phyloP scores from a whole-genome alignment of 2,797 vertebrate genomes.

The Gymnocypris eckloni region DNA sequence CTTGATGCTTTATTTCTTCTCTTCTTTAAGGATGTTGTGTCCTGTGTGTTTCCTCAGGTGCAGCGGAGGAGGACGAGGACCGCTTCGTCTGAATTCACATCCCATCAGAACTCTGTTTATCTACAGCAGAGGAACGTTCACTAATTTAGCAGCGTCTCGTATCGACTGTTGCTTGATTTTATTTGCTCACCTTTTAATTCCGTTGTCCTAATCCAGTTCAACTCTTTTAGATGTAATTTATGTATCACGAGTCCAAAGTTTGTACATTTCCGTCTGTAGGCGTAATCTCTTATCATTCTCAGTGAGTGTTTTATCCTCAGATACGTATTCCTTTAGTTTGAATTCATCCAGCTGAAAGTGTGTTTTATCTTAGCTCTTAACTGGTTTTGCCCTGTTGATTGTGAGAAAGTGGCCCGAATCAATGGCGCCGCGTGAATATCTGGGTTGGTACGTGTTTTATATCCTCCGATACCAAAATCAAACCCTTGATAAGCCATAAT shows the following conservation, averaged over 20 bases:
- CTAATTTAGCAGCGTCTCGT: slow-evolving; percentile 74
- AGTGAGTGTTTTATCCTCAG: slow-evolving; percentile 72
- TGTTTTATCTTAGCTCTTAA: slow-evolving; percentile 70
- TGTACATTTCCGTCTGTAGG: slow-evolving; percentile 82
- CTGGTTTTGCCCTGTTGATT: slow-evolving; percentile 61
- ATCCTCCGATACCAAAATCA: slow-evolving; percentile 78
- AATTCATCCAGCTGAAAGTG: slow-evolving; percentile 73
- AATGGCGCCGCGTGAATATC: slow-evolving; percentile 70
- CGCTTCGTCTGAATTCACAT: slow-evolving; percentile 61
- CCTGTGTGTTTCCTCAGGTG: too few species aligned
- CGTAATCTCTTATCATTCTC: slow-evolving; percentile 79
- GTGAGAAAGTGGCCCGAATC: slow-evolving; percentile 62
- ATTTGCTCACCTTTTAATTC: slow-evolving; percentile 61
- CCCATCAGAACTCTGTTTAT: slow-evolving; percentile 82
- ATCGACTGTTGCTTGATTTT: slow-evolving; percentile 65
- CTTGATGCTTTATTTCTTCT: too few species aligned
- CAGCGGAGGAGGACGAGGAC: too few species aligned
- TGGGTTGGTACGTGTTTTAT: slow-evolving; percentile 67
- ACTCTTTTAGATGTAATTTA: slow-evolving; percentile 89
- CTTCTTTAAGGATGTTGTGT: too few species aligned
- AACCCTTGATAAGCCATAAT: slow-evolving; percentile 78
- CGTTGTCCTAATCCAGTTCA: slow-evolving; percentile 72
- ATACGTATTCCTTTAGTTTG: slow-evolving; percentile 64
- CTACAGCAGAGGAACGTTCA: slow-evolving; percentile 72
- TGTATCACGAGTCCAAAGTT: slow-evolving; percentile 79